These are phyloP conservation scores for Cyclargus thomasi DNA, from an alignment of 1,140 invertebrate species.

Conservation along the genomic window DNA sequence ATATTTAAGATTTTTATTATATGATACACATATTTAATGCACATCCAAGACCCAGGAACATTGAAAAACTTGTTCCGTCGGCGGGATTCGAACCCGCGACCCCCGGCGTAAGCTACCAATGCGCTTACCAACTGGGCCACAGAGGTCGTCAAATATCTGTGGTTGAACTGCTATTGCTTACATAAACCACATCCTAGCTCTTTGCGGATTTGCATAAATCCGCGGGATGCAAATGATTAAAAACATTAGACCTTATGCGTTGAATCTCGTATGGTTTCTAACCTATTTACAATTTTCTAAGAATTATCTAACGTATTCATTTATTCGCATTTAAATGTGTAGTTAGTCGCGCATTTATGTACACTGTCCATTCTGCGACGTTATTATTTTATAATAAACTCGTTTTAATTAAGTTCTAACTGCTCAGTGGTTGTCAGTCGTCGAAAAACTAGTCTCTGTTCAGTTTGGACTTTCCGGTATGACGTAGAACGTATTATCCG, in stretches of 20 bases:
- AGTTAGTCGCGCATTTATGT: neutral
- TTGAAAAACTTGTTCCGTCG: too few relatives aligned
- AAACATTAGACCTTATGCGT: neutral
- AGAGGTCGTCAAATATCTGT: too few relatives aligned
- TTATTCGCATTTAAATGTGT: neutral
- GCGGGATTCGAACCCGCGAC: too few relatives aligned
- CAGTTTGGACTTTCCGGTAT: constrained; percentile 2
- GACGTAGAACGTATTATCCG: neutral
- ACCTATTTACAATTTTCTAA: neutral
- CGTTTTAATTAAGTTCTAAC: neutral
- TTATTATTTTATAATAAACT: neutral
- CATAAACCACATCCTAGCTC: neutral
- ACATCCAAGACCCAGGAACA: too few relatives aligned
- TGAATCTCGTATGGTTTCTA: neutral
- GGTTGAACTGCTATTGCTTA: neutral
- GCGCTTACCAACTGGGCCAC: too few relatives aligned
- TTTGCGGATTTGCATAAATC: neutral
- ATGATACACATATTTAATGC: too few relatives aligned
- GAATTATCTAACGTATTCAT: neutral
- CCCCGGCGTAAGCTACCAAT: too few relatives aligned
- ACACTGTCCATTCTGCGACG: neutral
- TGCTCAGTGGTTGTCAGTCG: too few relatives aligned
- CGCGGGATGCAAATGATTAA: neutral
- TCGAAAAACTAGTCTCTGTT: neutral
- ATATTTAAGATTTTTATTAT: too few relatives aligned